Base-by-base conservation (phyloP, 2,797 vertebrate genomes). In the Saxicola maurus region DNA sequence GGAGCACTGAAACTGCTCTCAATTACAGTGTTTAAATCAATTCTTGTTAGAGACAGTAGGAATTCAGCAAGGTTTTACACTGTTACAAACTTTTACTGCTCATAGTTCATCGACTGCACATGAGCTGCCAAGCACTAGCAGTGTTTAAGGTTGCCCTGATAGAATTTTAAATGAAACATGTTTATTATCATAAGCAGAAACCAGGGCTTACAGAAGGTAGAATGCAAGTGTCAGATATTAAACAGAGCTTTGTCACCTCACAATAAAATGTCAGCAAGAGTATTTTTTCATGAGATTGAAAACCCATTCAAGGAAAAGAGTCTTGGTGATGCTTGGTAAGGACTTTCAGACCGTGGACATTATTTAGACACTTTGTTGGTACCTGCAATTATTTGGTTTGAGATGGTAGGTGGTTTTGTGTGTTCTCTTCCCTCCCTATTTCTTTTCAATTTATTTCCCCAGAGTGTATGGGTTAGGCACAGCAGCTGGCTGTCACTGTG, bases 401-500 rank as follows among this genome's bases (percentile, higher is more conserved):
- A 87, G 90, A 81, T 78, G 11, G 51, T 86, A 72, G 76, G 48
- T 82, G 35, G 18, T 66, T 90, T 82, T 46, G 20, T 30, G 66
- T 81, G 43, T 69, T 92, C 66, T 80, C 38, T 87, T 86, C 43
- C 24, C 31, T 82, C 43, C 25, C 12, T 69, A 71, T 82, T 94
- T 24, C 42, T 87, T 87, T 92, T 68, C 91, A 91, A 75, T 94
- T 92, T 91, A 82, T 91, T 94, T 93, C 76, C 43, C 69, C 33
- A 31, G 73, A 90, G 79, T 78, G 18, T 37, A 68, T 35, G 20
- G 43, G 66, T 66, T 89, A 91, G 73, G 75, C 59, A 75, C n/a
- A 78, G 76, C 87, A 92, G 82, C 94, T 92, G 75, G 61, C 61
- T 93, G 93, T 94, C 82, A 92, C 48, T 90, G 75, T 87, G 79